Base-by-base conservation (phyloP, 2,888 invertebrate genomes). In the Euspilapteryx auroguttella region DNA sequence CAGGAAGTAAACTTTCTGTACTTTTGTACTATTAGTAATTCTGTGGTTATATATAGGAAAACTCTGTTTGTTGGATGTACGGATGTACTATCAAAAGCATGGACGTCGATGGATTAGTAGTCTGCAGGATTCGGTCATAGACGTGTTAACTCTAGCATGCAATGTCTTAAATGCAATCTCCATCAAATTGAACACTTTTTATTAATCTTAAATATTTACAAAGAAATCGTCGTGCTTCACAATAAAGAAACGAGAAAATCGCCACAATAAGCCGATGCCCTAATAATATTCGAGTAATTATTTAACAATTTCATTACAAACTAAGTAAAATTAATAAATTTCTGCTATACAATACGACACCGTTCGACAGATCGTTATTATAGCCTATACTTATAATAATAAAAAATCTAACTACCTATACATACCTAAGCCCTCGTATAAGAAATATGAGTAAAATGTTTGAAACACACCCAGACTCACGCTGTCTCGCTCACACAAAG, bases 81-180 rank as follows among this genome's bases (percentile, higher is more conserved):
- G n/a, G n/a, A n/a, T n/a, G n/a, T n/a, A n/a, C n/a, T n/a, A n/a
- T n/a, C n/a, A n/a, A n/a, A n/a, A n/a, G n/a, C n/a, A n/a, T n/a
- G n/a, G n/a, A n/a, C n/a, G n/a, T n/a, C n/a, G n/a, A n/a, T n/a
- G n/a, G n/a, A n/a, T n/a, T n/a, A n/a, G n/a, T n/a, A n/a, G n/a
- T n/a, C n/a, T n/a, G n/a, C n/a, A n/a, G n/a, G n/a, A n/a, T n/a
- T n/a, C n/a, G n/a, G n/a, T n/a, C n/a, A n/a, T n/a, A n/a, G n/a
- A n/a, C n/a, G n/a, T n/a, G n/a, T n/a, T n/a, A n/a, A 54, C 40
- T 48, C 55, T 55, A 63, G 59, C 63, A 63, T 64, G 65, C 64
- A 55, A 64, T 64, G 55, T 55, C 59, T 66, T 71, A 73, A 75
- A 73, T 71, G 73, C 73, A 69, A 64, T 54, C 58, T 57, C 49